Conservation (phyloP, 2,113 vertebrate species). For the Tychaedon coryphoeus region DNA sequence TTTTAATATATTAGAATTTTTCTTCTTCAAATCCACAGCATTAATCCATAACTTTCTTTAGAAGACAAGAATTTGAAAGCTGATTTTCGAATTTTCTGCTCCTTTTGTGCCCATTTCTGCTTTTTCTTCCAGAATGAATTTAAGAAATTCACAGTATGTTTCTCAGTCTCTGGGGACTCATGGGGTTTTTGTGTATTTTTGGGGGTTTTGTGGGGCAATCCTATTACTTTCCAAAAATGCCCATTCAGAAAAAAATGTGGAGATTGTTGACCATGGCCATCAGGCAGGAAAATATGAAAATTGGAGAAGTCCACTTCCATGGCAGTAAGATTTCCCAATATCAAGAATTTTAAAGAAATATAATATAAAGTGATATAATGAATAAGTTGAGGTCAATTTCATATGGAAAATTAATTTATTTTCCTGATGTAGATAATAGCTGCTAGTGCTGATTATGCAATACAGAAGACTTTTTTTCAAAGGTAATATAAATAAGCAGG, state of each 20-base stretch:
- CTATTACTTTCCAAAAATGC: neutral
- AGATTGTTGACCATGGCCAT: neutral
- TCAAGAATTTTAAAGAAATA: neutral
- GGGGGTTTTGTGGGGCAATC: neutral
- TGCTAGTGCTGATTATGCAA: neutral
- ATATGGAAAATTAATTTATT: neutral
- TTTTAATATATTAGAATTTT: neutral
- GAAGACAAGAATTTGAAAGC: neutral
- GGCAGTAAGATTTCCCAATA: neutral
- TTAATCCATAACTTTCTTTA: neutral
- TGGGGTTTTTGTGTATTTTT: neutral
- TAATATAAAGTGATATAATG: neutral
- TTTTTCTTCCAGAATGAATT: neutral
- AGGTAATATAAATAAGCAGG: neutral
- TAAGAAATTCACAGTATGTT: neutral
- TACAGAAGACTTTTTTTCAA: fast-evolving
- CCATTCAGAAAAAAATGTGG: neutral
- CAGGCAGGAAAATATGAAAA: neutral
- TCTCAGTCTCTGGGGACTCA: neutral
- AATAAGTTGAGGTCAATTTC: neutral
- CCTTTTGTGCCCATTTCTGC: neutral
- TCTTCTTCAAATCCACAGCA: neutral
- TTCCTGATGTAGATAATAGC: neutral
- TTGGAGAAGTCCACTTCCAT: neutral
- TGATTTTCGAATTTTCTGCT: neutral